Percentiles rank a stretch among this genome's conserved stretches.
Conservation (phyloP, 2,888 invertebrate species). For the Lycaena phlaeas region DNA sequence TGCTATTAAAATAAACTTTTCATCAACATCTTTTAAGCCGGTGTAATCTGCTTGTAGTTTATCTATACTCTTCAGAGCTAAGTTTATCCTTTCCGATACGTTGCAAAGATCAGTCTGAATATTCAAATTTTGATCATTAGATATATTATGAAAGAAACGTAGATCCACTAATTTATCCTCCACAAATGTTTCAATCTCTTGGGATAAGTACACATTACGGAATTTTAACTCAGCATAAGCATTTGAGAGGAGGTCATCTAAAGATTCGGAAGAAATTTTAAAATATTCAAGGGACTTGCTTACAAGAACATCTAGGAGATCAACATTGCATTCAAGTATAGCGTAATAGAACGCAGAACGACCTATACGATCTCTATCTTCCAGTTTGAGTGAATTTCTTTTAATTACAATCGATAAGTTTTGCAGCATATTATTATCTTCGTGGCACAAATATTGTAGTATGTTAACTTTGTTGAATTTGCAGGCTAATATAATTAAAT, state of each 20-base stretch:
- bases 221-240: neutral
- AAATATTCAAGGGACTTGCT: neutral
- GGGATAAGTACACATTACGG: neutral
- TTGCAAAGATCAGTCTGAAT: neutral
- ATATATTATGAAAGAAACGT: neutral
- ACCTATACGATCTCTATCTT: neutral
- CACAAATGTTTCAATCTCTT: neutral
- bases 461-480: neutral
- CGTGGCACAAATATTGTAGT: neutral
- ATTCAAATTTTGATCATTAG: neutral
- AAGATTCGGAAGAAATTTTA: neutral
- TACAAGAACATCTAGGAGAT: neutral
- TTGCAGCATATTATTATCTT: neutral
- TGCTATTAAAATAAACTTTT: neutral
- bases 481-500: neutral
- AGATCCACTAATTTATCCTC: neutral
- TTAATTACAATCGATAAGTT: neutral
- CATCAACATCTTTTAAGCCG: neutral
- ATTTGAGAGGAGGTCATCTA: neutral
- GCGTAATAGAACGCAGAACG: slow-evolving; percentile 1
- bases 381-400: neutral
- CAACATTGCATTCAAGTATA: neutral
- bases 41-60: neutral
- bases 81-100: neutral
- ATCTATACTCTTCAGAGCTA: neutral